Conservation (phyloP, 1,140 invertebrate species). For the Tenebrio molitor region DNA sequence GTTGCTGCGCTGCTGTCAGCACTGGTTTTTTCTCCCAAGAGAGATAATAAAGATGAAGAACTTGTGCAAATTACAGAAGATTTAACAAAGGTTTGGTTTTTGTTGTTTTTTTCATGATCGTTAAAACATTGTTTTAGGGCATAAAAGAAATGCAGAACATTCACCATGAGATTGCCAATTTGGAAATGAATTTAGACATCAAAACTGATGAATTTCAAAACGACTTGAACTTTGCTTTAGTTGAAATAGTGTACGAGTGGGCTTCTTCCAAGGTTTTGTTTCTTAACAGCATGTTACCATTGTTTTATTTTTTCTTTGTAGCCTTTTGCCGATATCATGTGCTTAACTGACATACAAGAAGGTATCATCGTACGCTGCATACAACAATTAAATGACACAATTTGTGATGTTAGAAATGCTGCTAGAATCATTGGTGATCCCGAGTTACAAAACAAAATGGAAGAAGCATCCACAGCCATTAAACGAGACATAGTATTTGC, state of each 20-base stretch:
- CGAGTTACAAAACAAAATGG: conserved; percentile 93
- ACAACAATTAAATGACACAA: conserved; percentile 94
- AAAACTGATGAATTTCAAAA: conserved; percentile 70
- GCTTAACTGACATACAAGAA: conserved; percentile 95
- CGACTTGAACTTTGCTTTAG: conserved; percentile 90
- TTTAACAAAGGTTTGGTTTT: conserved; percentile 46
- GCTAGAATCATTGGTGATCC: conserved; percentile 94
- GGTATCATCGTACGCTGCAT: conserved; percentile 98
- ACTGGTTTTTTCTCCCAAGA: conserved; percentile 86
- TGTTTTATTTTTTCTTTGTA: conserved; percentile 69
- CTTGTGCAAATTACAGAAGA: conserved; percentile 48
- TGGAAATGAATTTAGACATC: conserved; percentile 70
- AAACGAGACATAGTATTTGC: conserved; percentile 99
- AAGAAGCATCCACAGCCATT: conserved; percentile 92
- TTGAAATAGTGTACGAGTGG: conserved; percentile 97
- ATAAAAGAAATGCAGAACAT: conserved; percentile 70
- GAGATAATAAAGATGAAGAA: conserved; percentile 49
- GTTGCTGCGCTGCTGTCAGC: conserved; percentile 94
- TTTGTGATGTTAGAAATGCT: conserved; percentile 93
- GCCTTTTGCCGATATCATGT: conserved; percentile 94
- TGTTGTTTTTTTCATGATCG: too few species aligned
- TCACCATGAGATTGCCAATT: conserved; percentile 63
- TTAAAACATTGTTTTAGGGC: too few species aligned
- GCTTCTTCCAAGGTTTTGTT: conserved; percentile 81
- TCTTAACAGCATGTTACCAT: conserved; percentile 2